Conservation (phyloP, 92 coral and sea anemone species). For the Scolanthus callimorphus region DNA sequence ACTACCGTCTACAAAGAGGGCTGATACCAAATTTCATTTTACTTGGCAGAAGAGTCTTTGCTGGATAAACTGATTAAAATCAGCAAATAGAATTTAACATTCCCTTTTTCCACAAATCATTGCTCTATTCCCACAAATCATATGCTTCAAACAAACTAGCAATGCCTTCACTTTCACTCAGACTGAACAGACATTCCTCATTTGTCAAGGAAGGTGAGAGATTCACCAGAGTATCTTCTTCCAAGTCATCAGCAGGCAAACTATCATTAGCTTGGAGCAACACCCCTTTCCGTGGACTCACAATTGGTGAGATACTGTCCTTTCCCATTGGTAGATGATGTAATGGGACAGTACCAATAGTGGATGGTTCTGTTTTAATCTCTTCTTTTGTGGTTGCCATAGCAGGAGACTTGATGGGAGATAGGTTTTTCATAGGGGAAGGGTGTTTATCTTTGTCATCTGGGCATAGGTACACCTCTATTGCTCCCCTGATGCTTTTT, state of each 20-base stretch:
- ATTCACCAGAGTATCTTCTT: constrained; percentile 64
- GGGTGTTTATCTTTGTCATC: constrained; percentile 65
- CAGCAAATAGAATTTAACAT: no score
- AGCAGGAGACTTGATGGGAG: no score
- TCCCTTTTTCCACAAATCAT: no score
- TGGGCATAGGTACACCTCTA: constrained; percentile 91
- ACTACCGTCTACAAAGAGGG: no score
- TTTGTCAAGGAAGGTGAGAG: constrained; percentile 85
- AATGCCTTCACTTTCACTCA: constrained; percentile 87
- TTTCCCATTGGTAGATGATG: constrained; percentile 11
- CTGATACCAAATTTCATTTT: no score
- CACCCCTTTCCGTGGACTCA: constrained; percentile 52
- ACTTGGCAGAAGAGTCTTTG: no score
- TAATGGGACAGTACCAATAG: constrained; percentile 9
- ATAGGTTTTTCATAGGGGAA: constrained; percentile 78
- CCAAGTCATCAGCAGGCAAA: constrained; percentile 66
- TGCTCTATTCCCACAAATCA: constrained; percentile 16
- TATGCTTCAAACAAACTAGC: constrained; percentile 84
- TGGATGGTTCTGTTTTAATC: background rate
- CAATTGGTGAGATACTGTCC: constrained; percentile 14
- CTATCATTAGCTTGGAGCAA: constrained; percentile 46
- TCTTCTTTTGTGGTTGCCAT: no score
- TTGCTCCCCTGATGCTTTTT: constrained; percentile 88
- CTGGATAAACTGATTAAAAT: no score
- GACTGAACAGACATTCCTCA: constrained; percentile 67